A percentile compares a stretch with the other conserved stretches of the same genome.
These are phyloP conservation scores for Hypsopygia costalis DNA, from an alignment of 2,888 invertebrate species.

Conservation along the genomic window DNA sequence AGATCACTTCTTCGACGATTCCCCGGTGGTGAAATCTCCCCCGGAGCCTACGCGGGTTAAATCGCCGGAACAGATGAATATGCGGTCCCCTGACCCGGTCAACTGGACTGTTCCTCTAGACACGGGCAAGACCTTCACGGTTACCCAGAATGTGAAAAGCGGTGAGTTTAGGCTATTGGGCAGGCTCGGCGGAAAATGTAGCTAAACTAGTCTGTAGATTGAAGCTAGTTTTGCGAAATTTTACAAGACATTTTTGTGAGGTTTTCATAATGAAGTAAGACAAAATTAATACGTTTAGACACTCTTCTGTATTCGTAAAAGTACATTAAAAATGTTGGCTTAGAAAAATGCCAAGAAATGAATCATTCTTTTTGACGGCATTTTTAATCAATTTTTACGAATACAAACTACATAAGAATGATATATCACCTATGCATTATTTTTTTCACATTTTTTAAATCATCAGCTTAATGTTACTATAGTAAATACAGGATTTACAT, in stretches of 20 bases:
- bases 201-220: slow-evolving; percentile 30
- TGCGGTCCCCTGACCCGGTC: slow-evolving; percentile 96
- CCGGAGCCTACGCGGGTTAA: slow-evolving; percentile 96
- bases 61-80: slow-evolving; percentile 95
- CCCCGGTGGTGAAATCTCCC: slow-evolving; percentile 91
- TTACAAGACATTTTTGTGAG: slow-evolving; percentile 9
- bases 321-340: too few relatives aligned
- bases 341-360: too few relatives aligned
- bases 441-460: too few relatives aligned
- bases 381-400: too few relatives aligned
- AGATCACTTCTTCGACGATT: slow-evolving; percentile 76
- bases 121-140: slow-evolving; percentile 95
- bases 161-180: slow-evolving; percentile 66
- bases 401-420: too few relatives aligned
- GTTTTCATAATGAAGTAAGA: background rate
- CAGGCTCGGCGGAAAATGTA: slow-evolving; percentile 48
- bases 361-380: too few relatives aligned
- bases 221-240: slow-evolving; percentile 31
- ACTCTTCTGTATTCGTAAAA: too few relatives aligned
- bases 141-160: slow-evolving; percentile 92
- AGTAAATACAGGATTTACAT: too few relatives aligned
- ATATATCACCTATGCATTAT: too few relatives aligned
- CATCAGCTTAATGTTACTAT: too few relatives aligned
- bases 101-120: slow-evolving; percentile 97
- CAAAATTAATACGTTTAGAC: too few relatives aligned